Evolutionary conservation across 2,113 vertebrate species (phyloP).

Genomic region (Bubo bubo): DNA sequence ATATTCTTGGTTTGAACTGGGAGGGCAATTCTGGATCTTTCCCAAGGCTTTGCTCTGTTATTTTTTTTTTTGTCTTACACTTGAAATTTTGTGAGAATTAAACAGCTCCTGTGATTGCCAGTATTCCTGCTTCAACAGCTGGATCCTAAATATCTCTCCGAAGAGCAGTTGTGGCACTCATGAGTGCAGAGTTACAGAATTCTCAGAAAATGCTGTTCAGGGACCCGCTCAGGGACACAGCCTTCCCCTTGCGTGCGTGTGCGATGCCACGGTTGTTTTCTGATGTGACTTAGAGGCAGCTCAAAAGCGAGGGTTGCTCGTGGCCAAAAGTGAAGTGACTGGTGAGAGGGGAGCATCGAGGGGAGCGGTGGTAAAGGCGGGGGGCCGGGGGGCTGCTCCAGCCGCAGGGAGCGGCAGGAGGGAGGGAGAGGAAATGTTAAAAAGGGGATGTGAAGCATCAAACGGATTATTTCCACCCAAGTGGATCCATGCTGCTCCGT

Average conservation of each 20-base stretch:
- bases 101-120: background rate
- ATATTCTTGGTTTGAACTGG: background rate
- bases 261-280: fast-evolving
- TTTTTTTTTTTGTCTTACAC: background rate
- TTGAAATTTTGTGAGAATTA: background rate
- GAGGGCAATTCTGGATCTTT: background rate
- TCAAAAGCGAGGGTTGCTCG: background rate
- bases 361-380: background rate
- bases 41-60: background rate
- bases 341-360: background rate
- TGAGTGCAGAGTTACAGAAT: fast-evolving
- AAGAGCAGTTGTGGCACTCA: background rate
- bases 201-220: background rate
- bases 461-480: background rate
- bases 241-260: fast-evolving
- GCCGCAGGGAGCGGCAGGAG: background rate
- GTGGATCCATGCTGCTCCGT: fast-evolving
- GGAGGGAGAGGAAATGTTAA: fast-evolving
- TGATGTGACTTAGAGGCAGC: background rate
- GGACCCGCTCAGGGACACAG: too few relatives aligned
- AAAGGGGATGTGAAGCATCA: background rate
- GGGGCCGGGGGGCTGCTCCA: background rate
- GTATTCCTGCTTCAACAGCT: background rate
- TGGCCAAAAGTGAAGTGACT: background rate
- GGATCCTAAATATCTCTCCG: background rate